A percentile compares a stretch with the other conserved stretches of the same genome.
These are phyloP conservation scores for Epirrhoe alternata DNA, from an alignment of 2,888 invertebrate species.

Conservation along the genomic window DNA sequence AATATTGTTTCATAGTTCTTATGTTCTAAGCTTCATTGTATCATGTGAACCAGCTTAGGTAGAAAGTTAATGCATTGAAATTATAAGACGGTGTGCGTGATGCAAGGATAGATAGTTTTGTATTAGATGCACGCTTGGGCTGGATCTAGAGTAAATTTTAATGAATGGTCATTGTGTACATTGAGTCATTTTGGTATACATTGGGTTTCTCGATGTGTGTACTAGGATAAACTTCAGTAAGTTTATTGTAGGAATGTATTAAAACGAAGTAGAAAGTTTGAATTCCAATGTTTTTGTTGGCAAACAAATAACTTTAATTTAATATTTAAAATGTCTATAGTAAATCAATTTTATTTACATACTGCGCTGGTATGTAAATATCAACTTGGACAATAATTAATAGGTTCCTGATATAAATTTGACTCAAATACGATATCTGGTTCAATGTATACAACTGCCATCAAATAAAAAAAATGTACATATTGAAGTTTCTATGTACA, in stretches of 20 bases:
- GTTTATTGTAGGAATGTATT: not conserved
- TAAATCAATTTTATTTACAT: not conserved
- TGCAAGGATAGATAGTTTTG: conserved; percentile 50
- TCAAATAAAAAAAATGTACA: conserved; percentile 57
- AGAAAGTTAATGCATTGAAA: conserved; percentile 59
- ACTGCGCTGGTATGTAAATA: not conserved
- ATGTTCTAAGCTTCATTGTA: not conserved
- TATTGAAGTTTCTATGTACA: conserved; percentile 63
- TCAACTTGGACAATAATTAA: conserved; percentile 15
- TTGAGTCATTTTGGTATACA: conserved; percentile 13
- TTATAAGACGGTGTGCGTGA: conserved; percentile 56
- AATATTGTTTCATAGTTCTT: not conserved
- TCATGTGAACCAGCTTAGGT: conserved; percentile 31
- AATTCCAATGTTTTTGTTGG: not conserved
- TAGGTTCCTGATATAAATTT: conserved; percentile 1
- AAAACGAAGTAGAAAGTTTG: not conserved
- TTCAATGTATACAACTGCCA: conserved; percentile 32
- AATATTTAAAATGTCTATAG: not conserved
- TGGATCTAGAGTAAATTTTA: conserved; percentile 43
- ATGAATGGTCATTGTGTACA: conserved; percentile 47
- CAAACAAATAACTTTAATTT: not conserved
- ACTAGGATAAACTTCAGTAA: not conserved
- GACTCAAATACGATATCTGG: not conserved
- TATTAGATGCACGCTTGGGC: conserved; percentile 58
- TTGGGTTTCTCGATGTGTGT: not conserved